Percentiles rank a stretch among this genome's conserved stretches.
Evolutionary conservation across 1,140 invertebrate genomes (phyloP).

Genomic region (Drosophila nigrodunni): DNA sequence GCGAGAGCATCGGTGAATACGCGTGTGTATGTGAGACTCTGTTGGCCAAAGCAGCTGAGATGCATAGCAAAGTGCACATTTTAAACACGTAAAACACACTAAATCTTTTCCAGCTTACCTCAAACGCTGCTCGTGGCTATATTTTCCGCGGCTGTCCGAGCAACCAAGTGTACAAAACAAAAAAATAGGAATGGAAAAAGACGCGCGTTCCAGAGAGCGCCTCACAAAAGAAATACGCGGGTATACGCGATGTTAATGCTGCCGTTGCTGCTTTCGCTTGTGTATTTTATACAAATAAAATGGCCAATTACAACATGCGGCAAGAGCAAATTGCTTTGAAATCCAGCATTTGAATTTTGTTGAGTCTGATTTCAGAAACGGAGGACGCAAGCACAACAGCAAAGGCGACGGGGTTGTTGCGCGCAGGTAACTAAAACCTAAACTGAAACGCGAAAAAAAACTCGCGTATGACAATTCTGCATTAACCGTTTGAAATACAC

Average conservation of each 20-base stretch:
- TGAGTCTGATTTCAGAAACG: conserved; percentile 39
- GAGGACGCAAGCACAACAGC: conserved; percentile 44
- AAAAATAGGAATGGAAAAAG: conserved; percentile 13
- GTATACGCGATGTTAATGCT: conserved; percentile 11
- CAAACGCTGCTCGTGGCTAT: conserved; percentile 30
- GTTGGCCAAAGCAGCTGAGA: conserved; percentile 74
- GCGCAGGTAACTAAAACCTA: conserved; percentile 75
- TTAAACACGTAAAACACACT: conserved; percentile 33
- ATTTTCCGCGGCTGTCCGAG: conserved; percentile 1
- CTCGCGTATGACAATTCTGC: conserved; percentile 71
- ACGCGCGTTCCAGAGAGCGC: conserved; percentile 33
- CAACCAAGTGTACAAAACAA: conserved; percentile 3
- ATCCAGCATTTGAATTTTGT: conserved; percentile 20
- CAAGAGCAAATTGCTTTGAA: not conserved
- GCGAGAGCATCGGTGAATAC: conserved; percentile 25
- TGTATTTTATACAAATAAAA: conserved; percentile 34
- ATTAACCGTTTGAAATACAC: conserved; percentile 62
- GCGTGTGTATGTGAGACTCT: conserved; percentile 36
- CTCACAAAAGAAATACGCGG: conserved; percentile 33
- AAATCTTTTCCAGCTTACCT: conserved; percentile 37
- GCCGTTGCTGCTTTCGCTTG: conserved; percentile 41
- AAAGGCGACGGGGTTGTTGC: conserved; percentile 69
- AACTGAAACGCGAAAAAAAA: conserved; percentile 79
- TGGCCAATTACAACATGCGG: conserved; percentile 21
- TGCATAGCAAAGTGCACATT: conserved; percentile 50